phyloP scores from a whole-genome alignment of 2,888 invertebrate genomes.

The Dromius quadrimaculatus region DNA sequence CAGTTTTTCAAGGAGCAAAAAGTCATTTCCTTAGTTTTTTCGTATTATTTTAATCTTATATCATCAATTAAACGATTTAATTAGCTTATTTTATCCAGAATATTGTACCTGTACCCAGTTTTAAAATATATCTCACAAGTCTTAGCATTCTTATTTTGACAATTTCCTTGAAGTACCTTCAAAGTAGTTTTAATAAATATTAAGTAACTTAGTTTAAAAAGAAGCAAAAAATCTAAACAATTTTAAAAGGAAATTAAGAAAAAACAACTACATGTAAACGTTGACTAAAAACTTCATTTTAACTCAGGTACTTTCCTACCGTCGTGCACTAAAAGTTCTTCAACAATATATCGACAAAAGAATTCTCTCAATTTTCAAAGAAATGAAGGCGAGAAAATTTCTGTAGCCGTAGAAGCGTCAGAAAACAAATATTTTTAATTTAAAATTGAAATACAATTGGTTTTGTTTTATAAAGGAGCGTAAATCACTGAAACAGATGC shows the following conservation, averaged over 20 bases:
- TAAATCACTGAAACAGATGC: slow-evolving; percentile 35
- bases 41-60: no score
- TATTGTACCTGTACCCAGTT: no score
- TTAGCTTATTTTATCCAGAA: no score
- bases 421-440: slow-evolving; percentile 36
- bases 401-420: not conserved
- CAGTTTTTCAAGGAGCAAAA: no score
- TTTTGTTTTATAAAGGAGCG: slow-evolving; percentile 12
- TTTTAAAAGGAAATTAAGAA: no score
- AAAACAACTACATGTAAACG: not conserved
- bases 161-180: no score
- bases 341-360: slow-evolving; percentile 18
- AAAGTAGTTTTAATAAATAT: no score
- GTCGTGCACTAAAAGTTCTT: not conserved
- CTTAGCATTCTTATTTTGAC: no score
- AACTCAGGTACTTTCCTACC: not conserved
- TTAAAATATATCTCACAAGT: no score
- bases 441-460: slow-evolving; percentile 33
- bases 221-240: not conserved
- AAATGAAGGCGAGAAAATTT: slow-evolving; percentile 11
- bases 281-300: not conserved
- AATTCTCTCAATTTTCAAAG: slow-evolving; percentile 12
- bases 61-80: no score
- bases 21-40: no score
- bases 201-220: no score